Evolutionary conservation across 2,888 invertebrate genomes (phyloP).

Genomic region (Oeneis ivallda): DNA sequence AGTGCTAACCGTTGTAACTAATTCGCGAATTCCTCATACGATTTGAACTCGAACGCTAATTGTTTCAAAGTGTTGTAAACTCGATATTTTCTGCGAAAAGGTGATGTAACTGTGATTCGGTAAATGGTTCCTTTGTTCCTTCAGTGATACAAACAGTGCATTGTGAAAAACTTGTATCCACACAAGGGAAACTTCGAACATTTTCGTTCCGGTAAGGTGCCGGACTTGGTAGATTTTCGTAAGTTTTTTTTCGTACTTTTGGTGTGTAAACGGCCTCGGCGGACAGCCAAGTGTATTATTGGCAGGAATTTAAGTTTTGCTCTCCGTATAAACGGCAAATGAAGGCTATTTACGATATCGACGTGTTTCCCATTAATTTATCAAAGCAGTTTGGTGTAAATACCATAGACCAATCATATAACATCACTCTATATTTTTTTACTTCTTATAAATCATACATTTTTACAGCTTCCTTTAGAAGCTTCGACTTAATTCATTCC

Average conservation of each 20-base stretch:
- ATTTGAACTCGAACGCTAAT: slow-evolving; percentile 39
- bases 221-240: slow-evolving; percentile 51
- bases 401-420: too few species aligned
- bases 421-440: too few species aligned
- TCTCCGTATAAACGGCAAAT: slow-evolving; percentile 48
- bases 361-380: slow-evolving; percentile 17
- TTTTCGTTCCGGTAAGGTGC: slow-evolving; percentile 25
- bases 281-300: slow-evolving; percentile 72
- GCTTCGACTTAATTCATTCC: too few species aligned
- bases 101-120: slow-evolving; percentile 64
- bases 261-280: slow-evolving; percentile 48
- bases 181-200: slow-evolving; percentile 2
- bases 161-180: slow-evolving; percentile 46
- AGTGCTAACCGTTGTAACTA: slow-evolving; percentile 23
- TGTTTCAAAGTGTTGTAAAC: slow-evolving; percentile 30
- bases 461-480: too few species aligned
- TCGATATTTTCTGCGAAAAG: slow-evolving; percentile 64
- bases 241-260: slow-evolving; percentile 29
- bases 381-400: not conserved
- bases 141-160: slow-evolving; percentile 57
- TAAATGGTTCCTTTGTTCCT: slow-evolving; percentile 65
- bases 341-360: slow-evolving; percentile 57
- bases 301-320: slow-evolving; percentile 65
- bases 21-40: slow-evolving; percentile 47
- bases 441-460: too few species aligned